Base-by-base conservation (phyloP, 2,797 vertebrate genomes). In the Oreortyx pictus region DNA sequence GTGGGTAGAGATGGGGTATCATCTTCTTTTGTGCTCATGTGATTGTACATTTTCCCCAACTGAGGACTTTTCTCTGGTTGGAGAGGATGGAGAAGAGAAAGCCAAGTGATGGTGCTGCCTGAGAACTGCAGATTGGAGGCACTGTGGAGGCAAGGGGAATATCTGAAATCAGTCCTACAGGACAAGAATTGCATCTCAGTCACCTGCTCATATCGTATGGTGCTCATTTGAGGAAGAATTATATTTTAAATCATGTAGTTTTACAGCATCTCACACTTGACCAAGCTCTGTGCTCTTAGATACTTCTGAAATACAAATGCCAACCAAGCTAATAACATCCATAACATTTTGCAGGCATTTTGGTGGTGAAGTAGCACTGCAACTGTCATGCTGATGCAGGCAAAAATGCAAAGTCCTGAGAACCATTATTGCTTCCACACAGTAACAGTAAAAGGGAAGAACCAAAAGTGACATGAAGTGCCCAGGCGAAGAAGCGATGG, bases 31-130 rank as follows among this genome's bases (percentile, higher is more conserved):
- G 14, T 22, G 11, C 16, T 80, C 11, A 0, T 50, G 13, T 47
- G 14, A 31, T 27, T 17, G 29, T 11, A 20, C 17, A 12, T 56
- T 31, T 29, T 73, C 35, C 29, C n/a, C 66, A 70, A 44, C 31
- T 62, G 33, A 62, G 44, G 52, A 52, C 4, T 1, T 5, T 75
- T 52, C 13, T 52, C 11, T 86, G 44, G 5, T 52, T 37, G 52
- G 24, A 15, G 29, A 86, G 50, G 57, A 46, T 19, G 29, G 65
- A 65, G 2, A n/a, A 74, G 17, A 24, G 35, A 60, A 15, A 35
- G 8, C 23, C 29, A 56, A 78, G 18, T 18, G 29, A 4, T 0
- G 1, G 44, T 56, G 17, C 35, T 6, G 3, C 2, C 2, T 16
- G n/a, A 41, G 29, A 16, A 18, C 10, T 44, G 17, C 35, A 9